Evolutionary conservation across 2,113 vertebrate genomes (phyloP), one percentile per base, ranked within the genome.

Genomic region (Cavia porcellus): DNA sequence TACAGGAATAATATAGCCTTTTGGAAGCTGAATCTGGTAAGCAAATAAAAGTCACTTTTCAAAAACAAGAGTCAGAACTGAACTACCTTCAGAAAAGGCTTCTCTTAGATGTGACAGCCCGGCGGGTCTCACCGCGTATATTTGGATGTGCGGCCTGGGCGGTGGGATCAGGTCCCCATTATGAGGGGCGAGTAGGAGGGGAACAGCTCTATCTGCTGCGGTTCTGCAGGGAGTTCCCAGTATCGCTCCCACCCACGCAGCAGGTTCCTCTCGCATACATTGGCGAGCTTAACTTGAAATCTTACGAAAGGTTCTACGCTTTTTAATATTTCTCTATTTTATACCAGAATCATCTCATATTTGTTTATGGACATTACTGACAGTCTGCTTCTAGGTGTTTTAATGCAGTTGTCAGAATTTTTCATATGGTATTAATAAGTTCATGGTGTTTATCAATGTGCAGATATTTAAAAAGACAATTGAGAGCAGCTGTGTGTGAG

Each of bases 201-300:
- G 68, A 38, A 22, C 1, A 77, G 25, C 12, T 24, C 25, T 30
- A 0, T 3, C 74, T 15, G 74, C 35, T 3, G 3, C 25, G 1
- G 28, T 3, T 1, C 42, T 50, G 24, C 4, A 1, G 1, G 24
- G 25, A 77, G 74, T 2, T 5, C 24, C 0, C 74, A 47, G 45
- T 6, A 13, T 38, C 15, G 61, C 20, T 75, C 72, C 38, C 17
- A 47, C 28, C 3, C 5, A 38, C 9, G 55, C 7, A 66, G 7
- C 14, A 17, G 66, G 4, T 68, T 9, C 0, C 17, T 35, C 9
- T 28, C 38, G 38, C 28, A 84, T 11, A 66, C 6, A 75, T 10
- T n/a, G 5, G 2, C 42, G 35, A 83, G 22, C 59, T 92, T 38
- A 57, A 22, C 52, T 68, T 30, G 9, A 9, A 77, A 20, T 83